These are phyloP conservation scores for Noctua comes DNA, from an alignment of 2,888 invertebrate species.

Conservation along the genomic window DNA sequence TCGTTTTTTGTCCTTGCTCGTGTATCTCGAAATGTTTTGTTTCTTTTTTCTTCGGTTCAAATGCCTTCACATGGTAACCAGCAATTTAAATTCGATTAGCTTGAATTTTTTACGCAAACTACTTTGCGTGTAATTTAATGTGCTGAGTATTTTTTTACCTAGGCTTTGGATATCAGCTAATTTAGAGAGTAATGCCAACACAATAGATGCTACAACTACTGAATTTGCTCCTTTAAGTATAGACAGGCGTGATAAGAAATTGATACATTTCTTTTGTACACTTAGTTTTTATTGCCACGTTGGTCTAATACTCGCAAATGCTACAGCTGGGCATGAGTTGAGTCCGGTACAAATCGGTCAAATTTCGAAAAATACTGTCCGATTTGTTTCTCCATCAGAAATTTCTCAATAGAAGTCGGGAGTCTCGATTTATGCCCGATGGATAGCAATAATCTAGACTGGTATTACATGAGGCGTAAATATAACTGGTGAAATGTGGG, in stretches of 20 bases:
- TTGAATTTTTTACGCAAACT: constrained; percentile 24
- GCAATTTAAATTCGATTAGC: constrained; percentile 32
- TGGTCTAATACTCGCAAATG: not conserved
- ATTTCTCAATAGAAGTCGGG: not conserved
- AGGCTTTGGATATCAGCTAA: constrained; percentile 6
- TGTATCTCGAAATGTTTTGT: constrained; percentile 12
- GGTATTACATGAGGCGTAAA: not conserved
- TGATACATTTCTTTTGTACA: not conserved
- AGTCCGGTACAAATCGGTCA: not conserved
- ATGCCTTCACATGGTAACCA: constrained; percentile 17
- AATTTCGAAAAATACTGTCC: not conserved
- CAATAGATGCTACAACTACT: not conserved
- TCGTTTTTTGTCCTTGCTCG: constrained; percentile 14
- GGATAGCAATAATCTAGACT: not conserved
- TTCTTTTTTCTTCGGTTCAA: constrained; percentile 20
- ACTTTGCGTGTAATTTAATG: constrained; percentile 16
- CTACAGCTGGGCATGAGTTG: not conserved
- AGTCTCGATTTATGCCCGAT: not conserved
- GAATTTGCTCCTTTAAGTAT: not conserved
- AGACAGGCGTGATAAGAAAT: not conserved
- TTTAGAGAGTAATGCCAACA: constrained; percentile 7
- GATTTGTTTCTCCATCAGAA: not conserved
- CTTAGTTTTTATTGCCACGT: not conserved
- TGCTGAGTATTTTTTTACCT: constrained; percentile 7
- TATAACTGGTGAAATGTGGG: not conserved